Evolutionary conservation across 2,113 vertebrate species (phyloP), one percentile per base, ranked within the genome.

Genomic region (Brachionichthys hirsutus): DNA sequence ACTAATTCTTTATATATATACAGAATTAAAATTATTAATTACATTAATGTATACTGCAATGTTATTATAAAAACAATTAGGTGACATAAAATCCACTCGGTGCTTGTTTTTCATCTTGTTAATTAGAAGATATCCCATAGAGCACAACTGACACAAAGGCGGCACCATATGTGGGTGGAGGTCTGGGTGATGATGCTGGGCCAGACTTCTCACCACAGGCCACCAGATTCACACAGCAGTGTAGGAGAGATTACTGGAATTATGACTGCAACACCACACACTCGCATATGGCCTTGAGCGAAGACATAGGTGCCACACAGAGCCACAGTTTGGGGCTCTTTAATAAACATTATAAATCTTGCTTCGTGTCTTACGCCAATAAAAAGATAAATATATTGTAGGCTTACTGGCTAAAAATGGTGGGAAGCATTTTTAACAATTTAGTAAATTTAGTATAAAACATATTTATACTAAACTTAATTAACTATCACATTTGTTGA

Each of bases 121-220:
- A 88, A 89, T 91, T 88, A 87, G 76, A 64, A 70, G 84, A 80
- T 78, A 75, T 80, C 85, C 60, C 80, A 72, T 51, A 60, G 75
- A 85, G 86, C 56, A 62, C 73, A 80, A 85, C 83, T 87, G 83
- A 89, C 78, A 85, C 71, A 84, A 85, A 80, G 62, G 75, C 73
- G 68, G 78, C 67, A 20, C 73, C 80, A 83, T 84, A 87, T 88
- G 84, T 83, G 81, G 51, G 83, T 87, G 71, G 70, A 79, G 86
- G 57, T 52, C 69, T 61, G 49, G 56, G 70, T 73, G 83, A 82
- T 70, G 71, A 80, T 54, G 80, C 79, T 70, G 78, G 82, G 83
- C 85, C 87, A 87, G 83, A 82, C 78, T 77, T 53, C 22, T 75
- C 85, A 62, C 84, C 72, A 62, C 88, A 81, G 77, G 84, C 76